Evolutionary conservation across 2,797 vertebrate species (phyloP).

Genomic region (Neoniphon sammara): DNA sequence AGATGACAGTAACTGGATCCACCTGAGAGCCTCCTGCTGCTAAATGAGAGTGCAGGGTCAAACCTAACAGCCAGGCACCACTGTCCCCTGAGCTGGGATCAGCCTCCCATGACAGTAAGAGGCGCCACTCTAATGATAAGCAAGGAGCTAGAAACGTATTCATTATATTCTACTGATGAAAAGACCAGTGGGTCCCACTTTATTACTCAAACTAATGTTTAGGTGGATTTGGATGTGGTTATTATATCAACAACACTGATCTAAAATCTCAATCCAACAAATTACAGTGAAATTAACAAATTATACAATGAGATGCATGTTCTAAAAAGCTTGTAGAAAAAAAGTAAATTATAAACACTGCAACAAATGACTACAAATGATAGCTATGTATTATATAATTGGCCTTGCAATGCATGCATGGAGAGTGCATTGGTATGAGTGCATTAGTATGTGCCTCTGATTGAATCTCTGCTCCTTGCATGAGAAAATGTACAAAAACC

Average conservation of each 20-base stretch:
- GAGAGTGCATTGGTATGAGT: no score
- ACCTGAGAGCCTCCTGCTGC: no score
- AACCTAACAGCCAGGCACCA: no score
- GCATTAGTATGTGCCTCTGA: no score
- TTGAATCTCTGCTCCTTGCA: no score
- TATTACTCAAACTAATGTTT: no score
- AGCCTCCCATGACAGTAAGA: not conserved
- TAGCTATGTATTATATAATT: not conserved
- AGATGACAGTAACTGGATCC: no score
- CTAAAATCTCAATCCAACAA: not conserved
- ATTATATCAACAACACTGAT: no score
- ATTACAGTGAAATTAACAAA: not conserved
- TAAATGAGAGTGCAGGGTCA: no score
- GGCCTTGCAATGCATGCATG: no score
- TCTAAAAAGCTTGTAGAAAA: not conserved
- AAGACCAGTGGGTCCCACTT: not conserved
- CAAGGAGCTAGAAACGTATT: not conserved
- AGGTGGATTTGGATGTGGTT: no score
- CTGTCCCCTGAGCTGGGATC: not conserved
- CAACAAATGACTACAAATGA: not conserved
- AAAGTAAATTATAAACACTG: not conserved
- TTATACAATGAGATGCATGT: not conserved
- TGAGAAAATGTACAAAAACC: no score
- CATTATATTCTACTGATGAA: not conserved
- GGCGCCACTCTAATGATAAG: not conserved